Conservation (phyloP, 2,888 invertebrate species). For the Apoderus coryli region DNA sequence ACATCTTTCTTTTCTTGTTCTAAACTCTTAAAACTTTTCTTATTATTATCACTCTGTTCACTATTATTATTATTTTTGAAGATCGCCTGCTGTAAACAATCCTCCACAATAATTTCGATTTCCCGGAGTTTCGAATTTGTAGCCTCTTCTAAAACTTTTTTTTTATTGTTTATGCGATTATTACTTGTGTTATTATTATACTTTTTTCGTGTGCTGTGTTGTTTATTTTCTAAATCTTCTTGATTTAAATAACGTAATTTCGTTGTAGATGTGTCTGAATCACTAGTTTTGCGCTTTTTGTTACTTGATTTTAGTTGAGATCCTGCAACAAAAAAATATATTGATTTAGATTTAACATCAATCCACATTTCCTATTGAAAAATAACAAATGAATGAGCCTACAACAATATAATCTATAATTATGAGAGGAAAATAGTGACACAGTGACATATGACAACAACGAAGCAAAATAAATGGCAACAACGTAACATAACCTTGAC, state of each 20-base stretch:
- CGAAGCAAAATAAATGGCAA: too few relatives aligned
- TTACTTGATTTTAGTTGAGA: conserved; percentile 14
- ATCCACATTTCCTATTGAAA: too few relatives aligned
- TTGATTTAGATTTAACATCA: too few relatives aligned
- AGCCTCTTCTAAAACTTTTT: conserved; percentile 32
- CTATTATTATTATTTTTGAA: background rate
- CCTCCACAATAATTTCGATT: conserved; percentile 31
- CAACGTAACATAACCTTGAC: too few relatives aligned
- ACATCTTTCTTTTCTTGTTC: background rate
- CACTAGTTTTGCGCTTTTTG: conserved; percentile 28
- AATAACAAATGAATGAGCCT: too few relatives aligned
- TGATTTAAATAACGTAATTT: conserved; percentile 24
- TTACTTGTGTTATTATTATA: too few relatives aligned
- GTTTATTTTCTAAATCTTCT: conserved; percentile 30
- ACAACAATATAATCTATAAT: too few relatives aligned
- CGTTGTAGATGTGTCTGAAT: conserved; percentile 24
- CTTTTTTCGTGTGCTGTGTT: conserved; percentile 24
- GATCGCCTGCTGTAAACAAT: conserved; percentile 30
- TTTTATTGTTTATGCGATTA: conserved; percentile 27
- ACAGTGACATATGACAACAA: too few relatives aligned
- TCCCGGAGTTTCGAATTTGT: conserved; percentile 33
- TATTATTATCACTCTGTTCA: background rate
- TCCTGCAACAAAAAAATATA: conserved; percentile 18
- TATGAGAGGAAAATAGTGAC: too few relatives aligned
- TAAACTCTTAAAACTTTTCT: background rate